Percentiles rank a stretch among this genome's conserved stretches.
Evolutionary conservation across 2,888 invertebrate species (phyloP).

Genomic region (Tenthredo livida): DNA sequence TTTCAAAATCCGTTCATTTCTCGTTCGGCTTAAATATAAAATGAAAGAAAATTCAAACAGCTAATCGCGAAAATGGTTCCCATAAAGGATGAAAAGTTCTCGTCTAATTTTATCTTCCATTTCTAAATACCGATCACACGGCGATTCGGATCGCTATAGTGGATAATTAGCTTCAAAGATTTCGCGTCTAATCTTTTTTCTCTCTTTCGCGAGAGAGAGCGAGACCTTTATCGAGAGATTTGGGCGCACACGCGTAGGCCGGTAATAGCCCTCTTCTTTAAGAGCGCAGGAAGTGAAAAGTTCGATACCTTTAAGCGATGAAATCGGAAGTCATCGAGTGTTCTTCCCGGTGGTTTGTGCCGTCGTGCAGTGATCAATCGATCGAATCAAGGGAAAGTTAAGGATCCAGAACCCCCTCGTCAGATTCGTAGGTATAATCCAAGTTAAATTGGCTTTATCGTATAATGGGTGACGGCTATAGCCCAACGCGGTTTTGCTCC

Average conservation of each 20-base stretch:
- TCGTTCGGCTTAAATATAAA: not conserved
- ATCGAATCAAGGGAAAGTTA: conserved; percentile 26
- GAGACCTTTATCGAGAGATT: not conserved
- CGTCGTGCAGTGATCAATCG: not conserved
- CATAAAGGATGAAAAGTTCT: not conserved
- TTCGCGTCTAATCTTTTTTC: not conserved
- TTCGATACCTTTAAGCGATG: conserved; percentile 18
- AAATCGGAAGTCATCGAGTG: conserved; percentile 20
- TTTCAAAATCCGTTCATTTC: not conserved
- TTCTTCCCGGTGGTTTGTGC: not conserved
- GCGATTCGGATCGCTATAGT: not conserved
- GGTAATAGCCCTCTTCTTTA: not conserved
- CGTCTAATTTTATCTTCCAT: not conserved
- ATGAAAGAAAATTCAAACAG: not conserved
- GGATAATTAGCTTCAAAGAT: not conserved
- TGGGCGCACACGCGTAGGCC: not conserved
- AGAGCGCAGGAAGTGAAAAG: conserved; percentile 33
- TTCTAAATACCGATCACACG: not conserved
- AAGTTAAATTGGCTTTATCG: conserved; percentile 6
- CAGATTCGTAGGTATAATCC: conserved; percentile 3
- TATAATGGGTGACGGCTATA: not conserved
- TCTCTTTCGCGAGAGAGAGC: not conserved
- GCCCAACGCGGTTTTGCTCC: not conserved
- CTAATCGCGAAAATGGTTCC: not conserved
- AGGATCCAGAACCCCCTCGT: not conserved